Percentiles rank a stretch among this genome's conserved stretches.
Conservation (phyloP, 2,888 invertebrate species). For the Melipona bicolor region DNA sequence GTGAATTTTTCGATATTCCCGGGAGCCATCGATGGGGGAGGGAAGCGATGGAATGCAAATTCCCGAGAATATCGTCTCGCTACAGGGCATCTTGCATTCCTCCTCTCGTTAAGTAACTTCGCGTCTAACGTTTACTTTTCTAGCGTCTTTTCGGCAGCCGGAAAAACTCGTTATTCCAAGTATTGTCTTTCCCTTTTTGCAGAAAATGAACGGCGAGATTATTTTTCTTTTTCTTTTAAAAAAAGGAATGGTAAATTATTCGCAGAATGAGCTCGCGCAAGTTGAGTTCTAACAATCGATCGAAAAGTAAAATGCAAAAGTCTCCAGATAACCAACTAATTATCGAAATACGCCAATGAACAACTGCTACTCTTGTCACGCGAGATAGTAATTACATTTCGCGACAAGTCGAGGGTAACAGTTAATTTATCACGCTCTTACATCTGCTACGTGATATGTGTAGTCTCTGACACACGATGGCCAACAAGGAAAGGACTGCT, state of each 20-base stretch:
- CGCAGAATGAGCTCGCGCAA: no score
- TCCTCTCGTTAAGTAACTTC: neutral
- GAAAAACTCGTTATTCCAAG: neutral
- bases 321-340: neutral
- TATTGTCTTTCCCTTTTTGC: no score
- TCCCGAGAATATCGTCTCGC: neutral
- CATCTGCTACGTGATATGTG: neutral
- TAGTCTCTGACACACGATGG: neutral
- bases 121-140: neutral
- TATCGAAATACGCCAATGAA: neutral
- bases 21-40: neutral
- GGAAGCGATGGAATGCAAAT: slow-evolving; percentile 14
- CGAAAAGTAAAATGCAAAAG: neutral
- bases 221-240: no score
- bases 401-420: neutral
- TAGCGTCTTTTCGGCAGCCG: no score
- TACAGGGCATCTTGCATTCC: neutral
- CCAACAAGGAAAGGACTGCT: neutral
- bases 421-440: neutral
- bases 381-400: neutral
- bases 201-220: no score
- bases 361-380: neutral
- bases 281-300: no score
- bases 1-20: slow-evolving; percentile 2
- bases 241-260: no score